These are phyloP conservation scores for Theristicus caerulescens DNA, from an alignment of 2,113 vertebrate genomes.

Conservation along the genomic window DNA sequence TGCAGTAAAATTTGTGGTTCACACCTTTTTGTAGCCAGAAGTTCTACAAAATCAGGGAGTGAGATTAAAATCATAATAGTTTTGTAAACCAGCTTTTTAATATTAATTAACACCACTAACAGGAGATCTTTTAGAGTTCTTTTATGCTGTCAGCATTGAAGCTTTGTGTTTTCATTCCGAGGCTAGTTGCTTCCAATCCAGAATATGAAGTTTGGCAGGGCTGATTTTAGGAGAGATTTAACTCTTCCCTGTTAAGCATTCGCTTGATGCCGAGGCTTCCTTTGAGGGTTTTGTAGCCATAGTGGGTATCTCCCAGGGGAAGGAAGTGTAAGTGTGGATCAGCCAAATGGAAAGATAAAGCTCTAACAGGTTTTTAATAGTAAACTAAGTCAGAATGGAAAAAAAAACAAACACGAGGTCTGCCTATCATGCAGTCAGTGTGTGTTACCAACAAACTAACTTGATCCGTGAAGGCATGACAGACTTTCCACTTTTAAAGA, in stretches of 20 bases:
- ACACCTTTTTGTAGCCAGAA: conserved; percentile 4
- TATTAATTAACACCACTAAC: background rate
- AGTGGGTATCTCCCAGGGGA: background rate
- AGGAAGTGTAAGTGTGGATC: background rate
- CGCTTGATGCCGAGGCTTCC: background rate
- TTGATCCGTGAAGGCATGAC: background rate
- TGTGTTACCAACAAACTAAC: background rate
- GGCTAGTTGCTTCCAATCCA: conserved; percentile 49
- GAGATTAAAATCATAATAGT: conserved; percentile 22
- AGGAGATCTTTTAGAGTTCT: conserved; percentile 43
- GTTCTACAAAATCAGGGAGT: background rate
- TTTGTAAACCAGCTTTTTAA: conserved; percentile 45
- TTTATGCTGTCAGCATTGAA: conserved; percentile 38
- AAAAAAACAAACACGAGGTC: background rate
- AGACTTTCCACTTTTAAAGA: background rate
- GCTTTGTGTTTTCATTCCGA: conserved; percentile 57
- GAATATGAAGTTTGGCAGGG: conserved; percentile 62
- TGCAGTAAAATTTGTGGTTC: conserved; percentile 18
- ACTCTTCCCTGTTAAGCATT: conserved; percentile 20
- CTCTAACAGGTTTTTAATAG: conserved; percentile 37
- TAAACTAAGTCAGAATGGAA: conserved; percentile 13
- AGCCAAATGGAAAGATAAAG: conserved; percentile 22
- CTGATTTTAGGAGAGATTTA: conserved; percentile 35
- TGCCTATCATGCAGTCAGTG: background rate
- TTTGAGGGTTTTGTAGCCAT: background rate